These are phyloP conservation scores for Caloenas nicobarica DNA, from an alignment of 2,113 vertebrate species.

Conservation along the genomic window DNA sequence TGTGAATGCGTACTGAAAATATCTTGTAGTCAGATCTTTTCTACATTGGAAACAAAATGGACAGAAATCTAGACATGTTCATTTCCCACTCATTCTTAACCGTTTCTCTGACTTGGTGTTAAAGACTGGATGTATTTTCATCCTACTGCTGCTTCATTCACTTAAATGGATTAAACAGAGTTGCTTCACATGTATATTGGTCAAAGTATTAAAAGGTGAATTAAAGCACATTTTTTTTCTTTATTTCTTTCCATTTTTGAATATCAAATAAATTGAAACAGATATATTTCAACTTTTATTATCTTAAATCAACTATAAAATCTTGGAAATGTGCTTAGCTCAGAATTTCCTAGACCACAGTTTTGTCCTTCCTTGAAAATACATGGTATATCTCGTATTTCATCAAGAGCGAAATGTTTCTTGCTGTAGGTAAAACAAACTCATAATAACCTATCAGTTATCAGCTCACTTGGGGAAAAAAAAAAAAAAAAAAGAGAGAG, in stretches of 20 bases:
- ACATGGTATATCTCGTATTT: not conserved
- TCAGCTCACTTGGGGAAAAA: not conserved
- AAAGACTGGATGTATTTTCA: not conserved
- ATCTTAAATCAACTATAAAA: not conserved
- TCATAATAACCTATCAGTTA: not conserved
- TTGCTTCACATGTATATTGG: not conserved
- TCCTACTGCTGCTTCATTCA: not conserved
- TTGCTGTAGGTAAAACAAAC: not conserved
- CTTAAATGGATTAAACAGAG: not conserved
- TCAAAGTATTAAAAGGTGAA: not conserved
- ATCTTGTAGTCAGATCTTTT: not conserved
- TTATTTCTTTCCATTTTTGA: not conserved
- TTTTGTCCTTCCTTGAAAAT: constrained; percentile 3
- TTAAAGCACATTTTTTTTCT: not conserved
- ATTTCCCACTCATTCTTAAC: not conserved
- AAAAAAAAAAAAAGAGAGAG: not conserved
- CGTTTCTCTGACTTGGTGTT: not conserved
- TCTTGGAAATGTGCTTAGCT: not conserved
- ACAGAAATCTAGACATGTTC: not conserved
- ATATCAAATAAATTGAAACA: not conserved
- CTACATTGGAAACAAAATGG: not conserved
- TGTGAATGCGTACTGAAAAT: not conserved
- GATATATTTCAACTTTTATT: not conserved
- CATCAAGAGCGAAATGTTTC: not conserved
- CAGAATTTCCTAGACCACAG: not conserved